Evolutionary conservation across 2,888 invertebrate species (phyloP), one percentile per base, ranked within the genome.

Genomic region (Eilema sororculum): DNA sequence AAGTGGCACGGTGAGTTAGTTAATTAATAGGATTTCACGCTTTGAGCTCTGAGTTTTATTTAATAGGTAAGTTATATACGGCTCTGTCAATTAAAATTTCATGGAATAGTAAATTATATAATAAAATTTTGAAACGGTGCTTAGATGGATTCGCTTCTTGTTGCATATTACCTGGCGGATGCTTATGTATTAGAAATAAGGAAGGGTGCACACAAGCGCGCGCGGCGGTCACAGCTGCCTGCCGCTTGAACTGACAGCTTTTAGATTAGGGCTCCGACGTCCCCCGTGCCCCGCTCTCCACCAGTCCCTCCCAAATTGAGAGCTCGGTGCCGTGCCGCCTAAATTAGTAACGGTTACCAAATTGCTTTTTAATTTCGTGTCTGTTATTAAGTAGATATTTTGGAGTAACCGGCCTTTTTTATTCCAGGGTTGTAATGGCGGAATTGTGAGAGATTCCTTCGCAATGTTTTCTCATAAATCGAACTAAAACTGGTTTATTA

Each of bases 281-380:
- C 82, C 77, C 82, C 84, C 79, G 75, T 84, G 81, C 82, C 75
- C 74, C 77, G 75, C 78, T 62, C 78, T 70, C 80, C 78, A 67
- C 84, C 82, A 83, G 85, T 91, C 92, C 91, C 90, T 87, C 90
- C 91, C 90, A 91, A 93, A 93, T 92, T 91, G 93, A 92, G 92
- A 91, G 89, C 89, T 90, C 89, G 89, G 84, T 83, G 87, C 89
- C 87, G 90, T 88, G 89, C 89, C 88, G 87, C 86, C 92, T 91
- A 93, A 94, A 95, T 95, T 94, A 94, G 94, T 93, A 92, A 94
- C 91, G 93, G 93, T 93, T 92, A 92, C 91, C 88, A 94, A 95
- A 95, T 95, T 92, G 93, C 91, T 93, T 94, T 95, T 94, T 94
- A 94, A 95, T 95, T 94, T 93, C 90, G 81, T 87, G 85, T 86